Conservation (phyloP, 2,113 vertebrate species). For the Anguilla japonica region DNA sequence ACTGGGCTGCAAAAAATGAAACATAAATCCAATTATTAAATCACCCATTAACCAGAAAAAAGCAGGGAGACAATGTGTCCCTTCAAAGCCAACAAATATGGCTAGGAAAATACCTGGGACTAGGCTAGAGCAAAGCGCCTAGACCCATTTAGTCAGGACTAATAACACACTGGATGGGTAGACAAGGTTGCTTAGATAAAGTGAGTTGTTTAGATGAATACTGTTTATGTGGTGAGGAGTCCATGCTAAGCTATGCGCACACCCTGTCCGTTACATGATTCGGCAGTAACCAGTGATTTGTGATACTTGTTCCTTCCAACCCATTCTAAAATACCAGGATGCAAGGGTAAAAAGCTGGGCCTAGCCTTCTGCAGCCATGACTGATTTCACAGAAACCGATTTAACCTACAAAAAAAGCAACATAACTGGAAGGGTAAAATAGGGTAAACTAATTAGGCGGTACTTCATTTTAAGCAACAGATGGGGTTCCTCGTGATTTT, state of each 20-base stretch:
- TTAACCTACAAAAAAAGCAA: neutral
- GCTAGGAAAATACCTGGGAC: neutral
- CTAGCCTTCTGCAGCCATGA: neutral
- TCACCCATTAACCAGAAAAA: neutral
- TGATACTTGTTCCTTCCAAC: neutral
- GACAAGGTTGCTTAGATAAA: no score
- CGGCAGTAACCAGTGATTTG: no score
- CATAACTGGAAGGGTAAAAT: constrained; percentile 4
- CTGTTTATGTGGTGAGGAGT: neutral
- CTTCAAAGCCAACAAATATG: neutral
- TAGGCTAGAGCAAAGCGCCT: no score
- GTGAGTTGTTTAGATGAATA: no score
- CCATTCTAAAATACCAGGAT: neutral
- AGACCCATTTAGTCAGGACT: neutral
- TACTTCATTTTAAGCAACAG: constrained; percentile 10
- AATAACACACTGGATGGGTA: no score
- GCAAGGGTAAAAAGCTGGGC: no score
- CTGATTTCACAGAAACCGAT: neutral
- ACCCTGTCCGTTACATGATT: neutral
- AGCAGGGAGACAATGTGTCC: neutral
- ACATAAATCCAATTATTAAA: neutral
- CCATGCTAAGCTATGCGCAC: neutral
- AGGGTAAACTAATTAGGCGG: constrained; percentile 30
- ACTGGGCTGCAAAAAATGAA: neutral
- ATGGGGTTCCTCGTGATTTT: constrained; percentile 19